Percentiles rank a stretch among this genome's conserved stretches.
Conservation (phyloP, 2,888 invertebrate genomes). For the Oasisia sp. region DNA sequence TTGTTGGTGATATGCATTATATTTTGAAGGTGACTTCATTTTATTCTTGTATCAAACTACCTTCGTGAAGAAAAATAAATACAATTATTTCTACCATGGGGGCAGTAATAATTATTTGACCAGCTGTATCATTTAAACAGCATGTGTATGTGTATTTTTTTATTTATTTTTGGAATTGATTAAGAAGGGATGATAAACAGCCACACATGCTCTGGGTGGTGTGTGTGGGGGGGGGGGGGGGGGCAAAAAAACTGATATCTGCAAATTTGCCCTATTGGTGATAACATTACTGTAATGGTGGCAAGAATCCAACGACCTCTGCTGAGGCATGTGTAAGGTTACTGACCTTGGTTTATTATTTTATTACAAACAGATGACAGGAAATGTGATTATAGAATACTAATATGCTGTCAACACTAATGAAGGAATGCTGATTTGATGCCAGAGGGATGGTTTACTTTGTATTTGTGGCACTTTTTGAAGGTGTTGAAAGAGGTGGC, state of each 20-base stretch:
- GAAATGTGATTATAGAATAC: background rate
- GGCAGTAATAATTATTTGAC: too few species aligned
- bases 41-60: too few species aligned
- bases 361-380: background rate
- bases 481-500: background rate
- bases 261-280: background rate
- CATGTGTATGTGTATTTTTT: too few species aligned
- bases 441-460: background rate
- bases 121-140: too few species aligned
- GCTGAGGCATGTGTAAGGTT: background rate
- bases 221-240: too few species aligned
- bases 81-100: too few species aligned
- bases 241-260: background rate
- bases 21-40: too few species aligned
- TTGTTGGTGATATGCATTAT: background rate
- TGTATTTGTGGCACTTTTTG: background rate
- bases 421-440: background rate
- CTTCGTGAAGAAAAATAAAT: too few species aligned
- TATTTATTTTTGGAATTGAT: too few species aligned
- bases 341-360: background rate
- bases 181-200: background rate
- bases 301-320: background rate
- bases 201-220: background rate
- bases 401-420: background rate
- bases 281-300: background rate